Conservation (phyloP, 2,888 invertebrate species). For the Calliopum simillimum region DNA sequence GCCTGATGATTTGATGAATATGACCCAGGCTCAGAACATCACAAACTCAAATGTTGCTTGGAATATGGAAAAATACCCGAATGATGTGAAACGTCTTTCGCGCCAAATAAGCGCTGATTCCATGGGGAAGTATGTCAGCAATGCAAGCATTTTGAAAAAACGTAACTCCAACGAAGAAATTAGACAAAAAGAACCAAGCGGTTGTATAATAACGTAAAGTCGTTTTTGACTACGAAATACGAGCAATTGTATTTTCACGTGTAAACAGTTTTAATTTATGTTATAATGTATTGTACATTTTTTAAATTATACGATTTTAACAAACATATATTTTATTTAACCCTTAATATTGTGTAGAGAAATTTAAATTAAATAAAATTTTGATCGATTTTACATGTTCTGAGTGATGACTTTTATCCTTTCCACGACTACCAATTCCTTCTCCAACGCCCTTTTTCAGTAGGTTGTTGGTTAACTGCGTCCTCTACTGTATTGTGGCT, state of each 20-base stretch:
- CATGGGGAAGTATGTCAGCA: not conserved
- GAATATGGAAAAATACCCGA: constrained; percentile 11
- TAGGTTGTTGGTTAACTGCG: too few species aligned
- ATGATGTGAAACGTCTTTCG: not conserved
- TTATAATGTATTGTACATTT: too few species aligned
- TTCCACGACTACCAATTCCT: too few species aligned
- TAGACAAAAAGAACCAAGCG: constrained; percentile 5
- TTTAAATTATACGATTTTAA: constrained; percentile 8
- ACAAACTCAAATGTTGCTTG: constrained; percentile 7
- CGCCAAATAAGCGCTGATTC: constrained; percentile 5
- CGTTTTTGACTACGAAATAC: too few species aligned
- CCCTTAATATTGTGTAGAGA: not conserved
- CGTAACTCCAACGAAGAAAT: constrained; percentile 10
- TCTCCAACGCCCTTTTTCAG: too few species aligned
- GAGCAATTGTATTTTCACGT: not conserved
- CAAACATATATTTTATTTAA: not conserved
- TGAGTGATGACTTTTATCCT: too few species aligned
- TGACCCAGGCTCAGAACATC: not conserved
- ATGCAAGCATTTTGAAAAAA: constrained; percentile 8
- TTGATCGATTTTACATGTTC: too few species aligned
- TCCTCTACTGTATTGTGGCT: too few species aligned
- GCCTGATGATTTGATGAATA: not conserved
- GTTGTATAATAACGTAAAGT: constrained; percentile 15
- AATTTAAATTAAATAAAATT: constrained; percentile 3
- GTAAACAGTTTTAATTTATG: constrained; percentile 9